Conservation (phyloP, 2,797 vertebrate species). For the Catamblyrhynchus diadema region DNA sequence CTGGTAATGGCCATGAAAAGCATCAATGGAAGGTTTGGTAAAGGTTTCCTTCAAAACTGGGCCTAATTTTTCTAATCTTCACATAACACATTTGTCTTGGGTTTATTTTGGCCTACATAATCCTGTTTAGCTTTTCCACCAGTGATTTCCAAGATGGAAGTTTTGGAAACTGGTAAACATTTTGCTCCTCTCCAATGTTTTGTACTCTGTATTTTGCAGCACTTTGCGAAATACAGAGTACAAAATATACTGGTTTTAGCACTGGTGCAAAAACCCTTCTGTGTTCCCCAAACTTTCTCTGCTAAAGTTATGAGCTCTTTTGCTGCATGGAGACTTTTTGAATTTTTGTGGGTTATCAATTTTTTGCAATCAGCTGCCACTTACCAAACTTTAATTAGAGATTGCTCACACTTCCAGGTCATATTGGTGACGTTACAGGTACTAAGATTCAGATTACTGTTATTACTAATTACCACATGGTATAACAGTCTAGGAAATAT, state of each 20-base stretch:
- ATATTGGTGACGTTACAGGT: neutral
- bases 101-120: neutral
- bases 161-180: neutral
- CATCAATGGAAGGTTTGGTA: neutral
- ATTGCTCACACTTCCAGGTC: neutral
- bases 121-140: neutral
- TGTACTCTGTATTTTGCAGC: neutral
- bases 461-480: neutral
- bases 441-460: neutral
- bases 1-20: neutral
- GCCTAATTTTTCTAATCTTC: neutral
- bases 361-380: neutral
- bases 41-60: neutral
- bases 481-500: neutral
- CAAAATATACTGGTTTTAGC: neutral
- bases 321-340: neutral
- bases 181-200: neutral
- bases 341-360: neutral
- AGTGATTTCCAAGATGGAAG: neutral
- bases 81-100: neutral
- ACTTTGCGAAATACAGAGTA: neutral
- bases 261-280: neutral
- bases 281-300: neutral
- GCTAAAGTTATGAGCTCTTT: neutral
- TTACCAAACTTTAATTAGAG: neutral